Conservation (phyloP, 2,113 vertebrate genomes). For the Tylochromis polylepis region DNA sequence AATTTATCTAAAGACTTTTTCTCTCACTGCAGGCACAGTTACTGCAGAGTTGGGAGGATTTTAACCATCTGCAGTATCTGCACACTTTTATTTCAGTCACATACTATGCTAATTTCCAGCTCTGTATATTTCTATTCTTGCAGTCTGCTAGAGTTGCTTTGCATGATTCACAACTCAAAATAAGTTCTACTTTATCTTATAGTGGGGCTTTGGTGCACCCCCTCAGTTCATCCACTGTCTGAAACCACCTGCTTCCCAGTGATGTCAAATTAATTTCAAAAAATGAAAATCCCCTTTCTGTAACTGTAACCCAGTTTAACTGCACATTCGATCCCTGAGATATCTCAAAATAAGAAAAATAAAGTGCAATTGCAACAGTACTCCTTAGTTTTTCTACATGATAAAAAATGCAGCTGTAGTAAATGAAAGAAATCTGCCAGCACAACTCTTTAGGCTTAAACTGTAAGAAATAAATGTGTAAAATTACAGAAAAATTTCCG, state of each 20-base stretch:
- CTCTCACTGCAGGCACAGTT: not conserved
- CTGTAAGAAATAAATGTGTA: not conserved
- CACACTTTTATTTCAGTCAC: not conserved
- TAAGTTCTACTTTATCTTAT: not conserved
- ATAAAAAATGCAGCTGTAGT: not conserved
- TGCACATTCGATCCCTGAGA: not conserved
- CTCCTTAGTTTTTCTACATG: not conserved
- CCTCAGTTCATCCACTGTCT: not conserved
- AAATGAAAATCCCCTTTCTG: not conserved
- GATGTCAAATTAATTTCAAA: not conserved
- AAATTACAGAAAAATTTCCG: not conserved
- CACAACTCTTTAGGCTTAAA: not conserved
- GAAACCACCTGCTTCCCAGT: not conserved
- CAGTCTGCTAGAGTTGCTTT: not conserved
- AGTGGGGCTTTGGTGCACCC: rapidly evolving
- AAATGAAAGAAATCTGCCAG: not conserved
- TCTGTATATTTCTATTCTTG: not conserved
- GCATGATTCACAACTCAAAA: not conserved
- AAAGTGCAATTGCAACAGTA: not conserved
- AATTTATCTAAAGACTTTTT: not conserved
- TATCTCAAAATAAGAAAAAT: not conserved
- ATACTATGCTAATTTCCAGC: not conserved
- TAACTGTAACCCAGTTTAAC: not conserved
- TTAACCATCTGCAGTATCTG: not conserved
- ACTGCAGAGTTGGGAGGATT: constrained; percentile 7